phyloP scores from a whole-genome alignment of 2,113 vertebrate genomes.

The Loxodonta africana region DNA sequence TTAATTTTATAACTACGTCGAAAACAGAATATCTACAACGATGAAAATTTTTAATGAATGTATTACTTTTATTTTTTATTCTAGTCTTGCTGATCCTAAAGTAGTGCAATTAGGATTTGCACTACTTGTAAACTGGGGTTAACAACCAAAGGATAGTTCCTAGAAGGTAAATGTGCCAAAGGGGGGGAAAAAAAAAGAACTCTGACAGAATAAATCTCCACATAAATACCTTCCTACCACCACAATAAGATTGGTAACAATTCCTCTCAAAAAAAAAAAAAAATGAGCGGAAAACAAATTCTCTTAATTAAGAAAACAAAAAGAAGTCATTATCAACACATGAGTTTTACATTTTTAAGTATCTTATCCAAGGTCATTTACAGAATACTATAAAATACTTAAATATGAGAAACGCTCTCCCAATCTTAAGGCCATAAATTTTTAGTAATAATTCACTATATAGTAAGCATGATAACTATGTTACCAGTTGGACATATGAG shows the following conservation, averaged over 20 bases:
- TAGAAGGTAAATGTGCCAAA: background rate
- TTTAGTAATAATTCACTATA: conserved; percentile 43
- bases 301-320: conserved; percentile 64
- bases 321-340: conserved; percentile 47
- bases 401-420: background rate
- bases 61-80: conserved; percentile 44
- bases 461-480: background rate
- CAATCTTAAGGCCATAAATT: background rate
- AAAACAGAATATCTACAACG: background rate
- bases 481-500: background rate
- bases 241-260: background rate
- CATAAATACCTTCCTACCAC: conserved; percentile 49
- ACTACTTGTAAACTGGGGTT: background rate
- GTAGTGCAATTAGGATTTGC: background rate
- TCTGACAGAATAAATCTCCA: background rate
- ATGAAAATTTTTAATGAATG: conserved; percentile 32
- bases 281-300: conserved; percentile 31
- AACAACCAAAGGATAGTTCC: background rate
- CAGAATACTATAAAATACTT: conserved; percentile 36
- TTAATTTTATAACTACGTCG: background rate
- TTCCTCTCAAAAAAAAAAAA: background rate
- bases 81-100: conserved; percentile 19
- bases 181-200: background rate
- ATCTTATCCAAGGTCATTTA: conserved; percentile 4
- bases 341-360: conserved; percentile 59